Conservation (phyloP, 2,797 vertebrate species). For the Psittacula echo region DNA sequence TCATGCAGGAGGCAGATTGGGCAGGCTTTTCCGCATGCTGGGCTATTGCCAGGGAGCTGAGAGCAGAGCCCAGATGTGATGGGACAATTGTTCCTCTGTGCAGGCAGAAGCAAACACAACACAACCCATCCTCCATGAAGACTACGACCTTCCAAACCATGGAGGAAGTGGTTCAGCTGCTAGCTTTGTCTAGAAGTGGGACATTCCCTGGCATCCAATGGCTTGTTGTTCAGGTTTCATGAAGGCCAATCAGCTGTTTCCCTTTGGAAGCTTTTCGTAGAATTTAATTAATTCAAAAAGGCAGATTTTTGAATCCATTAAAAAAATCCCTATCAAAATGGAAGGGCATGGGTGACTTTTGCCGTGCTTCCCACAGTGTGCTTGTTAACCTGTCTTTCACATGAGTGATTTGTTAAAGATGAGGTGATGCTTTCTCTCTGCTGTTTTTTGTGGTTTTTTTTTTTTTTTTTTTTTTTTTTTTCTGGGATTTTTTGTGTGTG, state of each 20-base stretch:
- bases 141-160: neutral
- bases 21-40: accelerated
- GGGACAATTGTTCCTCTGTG: neutral
- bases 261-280: neutral
- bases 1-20: accelerated
- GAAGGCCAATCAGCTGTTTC: neutral
- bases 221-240: neutral
- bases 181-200: neutral
- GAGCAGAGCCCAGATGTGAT: neutral
- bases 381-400: neutral
- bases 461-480: neutral
- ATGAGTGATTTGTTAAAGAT: neutral
- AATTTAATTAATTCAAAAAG: neutral
- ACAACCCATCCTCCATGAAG: neutral
- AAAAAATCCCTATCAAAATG: neutral
- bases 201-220: neutral
- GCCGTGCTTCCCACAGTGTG: neutral
- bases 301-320: neutral
- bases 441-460: too few species aligned
- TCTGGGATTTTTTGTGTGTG: neutral
- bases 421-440: neutral
- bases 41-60: neutral
- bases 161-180: neutral
- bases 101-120: neutral
- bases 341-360: neutral